Evolutionary conservation across 2,888 invertebrate genomes (phyloP).

Genomic region (Oxytorus armatus): DNA sequence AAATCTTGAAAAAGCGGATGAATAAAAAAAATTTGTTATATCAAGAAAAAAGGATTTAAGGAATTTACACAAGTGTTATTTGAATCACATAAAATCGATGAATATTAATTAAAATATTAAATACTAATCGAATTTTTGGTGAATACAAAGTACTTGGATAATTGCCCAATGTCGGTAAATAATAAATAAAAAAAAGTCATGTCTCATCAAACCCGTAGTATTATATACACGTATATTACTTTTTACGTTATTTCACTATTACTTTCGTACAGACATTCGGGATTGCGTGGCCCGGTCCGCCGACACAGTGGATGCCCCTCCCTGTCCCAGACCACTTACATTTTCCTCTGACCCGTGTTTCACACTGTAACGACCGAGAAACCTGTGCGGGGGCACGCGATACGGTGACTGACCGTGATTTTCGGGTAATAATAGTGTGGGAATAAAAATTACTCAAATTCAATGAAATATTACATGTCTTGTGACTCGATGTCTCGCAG

Average conservation of each 20-base stretch:
- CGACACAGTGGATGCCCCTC: slow-evolving; percentile 31
- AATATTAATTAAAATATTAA: too few species aligned
- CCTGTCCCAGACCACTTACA: slow-evolving; percentile 61
- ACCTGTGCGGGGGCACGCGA: slow-evolving; percentile 27
- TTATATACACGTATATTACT: slow-evolving; percentile 16
- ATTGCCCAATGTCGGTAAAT: too few species aligned
- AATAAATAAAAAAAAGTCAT: neutral
- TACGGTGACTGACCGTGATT: slow-evolving; percentile 17
- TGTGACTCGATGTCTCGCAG: neutral
- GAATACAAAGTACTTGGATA: too few species aligned
- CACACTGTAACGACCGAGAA: slow-evolving; percentile 49
- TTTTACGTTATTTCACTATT: slow-evolving; percentile 58
- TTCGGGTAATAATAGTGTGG: slow-evolving; percentile 21
- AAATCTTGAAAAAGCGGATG: too few species aligned
- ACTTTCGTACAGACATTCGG: slow-evolving; percentile 65
- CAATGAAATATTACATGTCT: neutral
- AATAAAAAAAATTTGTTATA: too few species aligned
- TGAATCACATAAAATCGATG: too few species aligned
- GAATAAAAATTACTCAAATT: slow-evolving; percentile 11
- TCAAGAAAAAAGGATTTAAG: too few species aligned
- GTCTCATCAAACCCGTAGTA: neutral
- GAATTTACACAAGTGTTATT: too few species aligned
- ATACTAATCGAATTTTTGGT: too few species aligned
- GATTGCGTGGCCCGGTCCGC: slow-evolving; percentile 47
- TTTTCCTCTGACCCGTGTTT: slow-evolving; percentile 62